Percentiles rank a stretch among this genome's conserved stretches.
These are phyloP conservation scores for Pseudochirops cupreus DNA, from an alignment of 2,797 vertebrate species.

Conservation along the genomic window DNA sequence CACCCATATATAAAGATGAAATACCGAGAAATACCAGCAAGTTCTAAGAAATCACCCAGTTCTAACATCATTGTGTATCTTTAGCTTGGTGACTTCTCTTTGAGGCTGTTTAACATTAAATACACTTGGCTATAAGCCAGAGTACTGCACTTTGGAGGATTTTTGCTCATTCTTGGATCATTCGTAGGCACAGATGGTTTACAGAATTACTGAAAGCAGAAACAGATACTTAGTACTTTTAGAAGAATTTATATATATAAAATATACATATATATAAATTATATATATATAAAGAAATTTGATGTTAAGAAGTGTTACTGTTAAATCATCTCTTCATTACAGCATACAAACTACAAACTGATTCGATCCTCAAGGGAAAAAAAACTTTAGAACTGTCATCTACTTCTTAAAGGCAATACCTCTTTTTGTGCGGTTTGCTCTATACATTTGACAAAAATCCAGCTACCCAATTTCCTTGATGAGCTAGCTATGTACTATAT, in stretches of 20 bases:
- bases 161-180: constrained; percentile 50
- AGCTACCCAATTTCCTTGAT: constrained; percentile 14
- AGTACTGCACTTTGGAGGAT: constrained; percentile 48
- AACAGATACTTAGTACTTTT: not conserved
- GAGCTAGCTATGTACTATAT: constrained; percentile 12
- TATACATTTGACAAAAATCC: constrained; percentile 41
- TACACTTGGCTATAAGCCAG: constrained; percentile 44
- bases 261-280: too few relatives aligned
- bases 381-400: constrained; percentile 18
- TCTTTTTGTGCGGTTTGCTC: constrained; percentile 42
- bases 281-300: too few relatives aligned
- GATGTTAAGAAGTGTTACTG: not conserved
- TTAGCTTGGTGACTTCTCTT: constrained; percentile 55
- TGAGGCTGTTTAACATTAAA: constrained; percentile 67
- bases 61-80: constrained; percentile 26
- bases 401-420: constrained; percentile 35
- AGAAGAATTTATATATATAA: not conserved
- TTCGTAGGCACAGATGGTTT: constrained; percentile 47
- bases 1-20: constrained; percentile 46
- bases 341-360: constrained; percentile 28
- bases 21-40: not conserved
- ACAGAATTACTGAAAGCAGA: constrained; percentile 58
- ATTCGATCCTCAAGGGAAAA: constrained; percentile 22
- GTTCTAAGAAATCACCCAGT: constrained; percentile 75
- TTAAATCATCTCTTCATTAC: constrained; percentile 33